Percentiles rank a stretch among this genome's conserved stretches.
Conservation (phyloP, 2,113 vertebrate genomes). For the Puffinus mauretanicus region DNA sequence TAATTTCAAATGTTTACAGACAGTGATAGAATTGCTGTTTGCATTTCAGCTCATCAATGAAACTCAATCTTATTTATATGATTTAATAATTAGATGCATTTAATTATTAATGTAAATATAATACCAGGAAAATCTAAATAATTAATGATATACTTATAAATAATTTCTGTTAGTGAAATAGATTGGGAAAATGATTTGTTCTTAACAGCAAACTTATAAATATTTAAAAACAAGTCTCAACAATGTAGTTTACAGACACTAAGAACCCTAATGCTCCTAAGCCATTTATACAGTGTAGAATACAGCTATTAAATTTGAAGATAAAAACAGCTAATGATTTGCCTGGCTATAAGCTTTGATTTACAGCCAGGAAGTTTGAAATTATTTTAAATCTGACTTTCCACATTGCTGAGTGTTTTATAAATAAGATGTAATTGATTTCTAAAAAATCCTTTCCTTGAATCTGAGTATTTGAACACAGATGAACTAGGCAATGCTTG, state of each 20-base stretch:
- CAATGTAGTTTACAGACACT: conserved; percentile 66
- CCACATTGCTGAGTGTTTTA: background rate
- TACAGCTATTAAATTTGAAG: conserved; percentile 44
- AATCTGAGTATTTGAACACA: background rate
- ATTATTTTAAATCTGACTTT: background rate
- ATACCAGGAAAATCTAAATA: conserved; percentile 79
- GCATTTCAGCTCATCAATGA: conserved; percentile 74
- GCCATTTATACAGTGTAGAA: conserved; percentile 10
- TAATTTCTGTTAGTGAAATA: conserved; percentile 80
- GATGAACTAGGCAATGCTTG: background rate
- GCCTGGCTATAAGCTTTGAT: background rate
- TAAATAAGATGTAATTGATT: conserved; percentile 20
- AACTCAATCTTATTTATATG: conserved; percentile 76
- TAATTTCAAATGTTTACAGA: conserved; percentile 48
- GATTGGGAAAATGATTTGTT: conserved; percentile 80
- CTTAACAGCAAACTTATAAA: conserved; percentile 75
- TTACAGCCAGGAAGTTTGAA: conserved; percentile 13
- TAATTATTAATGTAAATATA: conserved; percentile 81
- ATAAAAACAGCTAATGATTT: conserved; percentile 14
- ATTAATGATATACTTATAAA: conserved; percentile 80
- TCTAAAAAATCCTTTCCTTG: background rate
- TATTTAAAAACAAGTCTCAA: conserved; percentile 71
- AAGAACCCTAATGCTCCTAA: conserved; percentile 59
- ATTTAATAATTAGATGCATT: conserved; percentile 81
- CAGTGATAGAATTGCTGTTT: conserved; percentile 72